Conservation (phyloP, 2,113 vertebrate species). For the Quiscalus mexicanus region DNA sequence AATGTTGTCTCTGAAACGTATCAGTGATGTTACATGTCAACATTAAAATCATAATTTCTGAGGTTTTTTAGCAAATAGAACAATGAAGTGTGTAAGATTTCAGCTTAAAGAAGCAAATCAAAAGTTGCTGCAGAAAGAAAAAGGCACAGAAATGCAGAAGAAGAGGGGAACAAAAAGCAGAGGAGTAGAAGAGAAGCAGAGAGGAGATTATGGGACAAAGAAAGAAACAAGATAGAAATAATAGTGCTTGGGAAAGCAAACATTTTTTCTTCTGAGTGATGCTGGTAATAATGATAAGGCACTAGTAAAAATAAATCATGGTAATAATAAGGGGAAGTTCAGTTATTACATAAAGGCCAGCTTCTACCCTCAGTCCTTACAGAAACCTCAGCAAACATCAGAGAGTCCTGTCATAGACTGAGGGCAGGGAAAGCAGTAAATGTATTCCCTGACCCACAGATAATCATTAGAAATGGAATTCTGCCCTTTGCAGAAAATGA, state of each 20-base stretch:
- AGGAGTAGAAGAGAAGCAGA: background rate
- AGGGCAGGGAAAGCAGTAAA: slow-evolving; percentile 14
- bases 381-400: background rate
- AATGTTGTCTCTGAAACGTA: background rate
- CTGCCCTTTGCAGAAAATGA: slow-evolving; percentile 55
- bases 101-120: background rate
- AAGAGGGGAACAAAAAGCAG: background rate
- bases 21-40: background rate
- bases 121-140: background rate
- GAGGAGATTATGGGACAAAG: background rate
- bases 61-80: background rate
- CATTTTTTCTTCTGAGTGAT: slow-evolving; percentile 34
- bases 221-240: slow-evolving; percentile 2
- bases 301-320: slow-evolving; percentile 38
- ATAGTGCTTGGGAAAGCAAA: background rate
- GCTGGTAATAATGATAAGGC: slow-evolving; percentile 17
- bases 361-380: slow-evolving; percentile 5
- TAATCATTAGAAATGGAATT: slow-evolving; percentile 64
- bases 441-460: slow-evolving; percentile 50
- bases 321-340: slow-evolving; percentile 5
- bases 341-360: background rate
- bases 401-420: background rate
- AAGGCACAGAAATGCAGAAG: background rate
- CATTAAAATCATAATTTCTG: background rate
- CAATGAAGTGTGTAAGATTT: background rate